Percentiles rank a stretch among this genome's conserved stretches.
Evolutionary conservation across 2,888 invertebrate genomes (phyloP).

Genomic region (Caenorhabditis sulstoni): DNA sequence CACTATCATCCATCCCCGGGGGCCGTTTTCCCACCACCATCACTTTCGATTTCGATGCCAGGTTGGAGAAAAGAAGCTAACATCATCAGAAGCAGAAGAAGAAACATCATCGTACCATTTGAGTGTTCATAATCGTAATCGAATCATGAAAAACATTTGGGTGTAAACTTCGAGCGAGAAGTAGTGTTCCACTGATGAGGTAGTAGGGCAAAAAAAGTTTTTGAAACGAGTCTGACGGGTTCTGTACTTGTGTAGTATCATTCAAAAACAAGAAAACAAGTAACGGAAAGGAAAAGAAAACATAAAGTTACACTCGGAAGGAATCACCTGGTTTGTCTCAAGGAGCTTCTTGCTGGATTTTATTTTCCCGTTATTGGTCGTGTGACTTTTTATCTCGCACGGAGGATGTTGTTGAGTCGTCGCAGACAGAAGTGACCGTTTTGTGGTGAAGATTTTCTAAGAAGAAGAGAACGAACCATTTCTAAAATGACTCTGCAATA

Average conservation of each 20-base stretch:
- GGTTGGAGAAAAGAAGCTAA: not conserved
- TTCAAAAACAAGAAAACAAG: not conserved
- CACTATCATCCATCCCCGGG: no score
- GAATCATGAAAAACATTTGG: constrained; percentile 9
- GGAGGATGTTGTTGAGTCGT: no score
- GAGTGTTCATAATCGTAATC: constrained; percentile 47
- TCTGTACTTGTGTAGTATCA: not conserved
- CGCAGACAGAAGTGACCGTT: no score
- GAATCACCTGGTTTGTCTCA: not conserved
- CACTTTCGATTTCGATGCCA: constrained; percentile 37
- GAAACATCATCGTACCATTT: constrained; percentile 23
- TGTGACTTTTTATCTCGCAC: not conserved
- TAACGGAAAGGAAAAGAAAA: not conserved
- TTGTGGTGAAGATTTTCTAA: no score
- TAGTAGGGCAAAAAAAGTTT: constrained; percentile 6
- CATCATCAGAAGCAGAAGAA: constrained; percentile 7
- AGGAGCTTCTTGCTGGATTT: not conserved
- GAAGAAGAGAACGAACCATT: no score
- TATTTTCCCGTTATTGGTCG: constrained; percentile 14
- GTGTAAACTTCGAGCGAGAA: constrained; percentile 17
- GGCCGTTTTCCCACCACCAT: constrained; percentile 1
- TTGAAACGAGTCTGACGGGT: constrained; percentile 24
- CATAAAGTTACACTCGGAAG: not conserved
- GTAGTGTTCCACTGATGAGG: constrained; percentile 11
- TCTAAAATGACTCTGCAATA: no score